Evolutionary conservation across 2,113 vertebrate genomes (phyloP), one percentile per base, ranked within the genome.

Genomic region (Catharus bicknelli): DNA sequence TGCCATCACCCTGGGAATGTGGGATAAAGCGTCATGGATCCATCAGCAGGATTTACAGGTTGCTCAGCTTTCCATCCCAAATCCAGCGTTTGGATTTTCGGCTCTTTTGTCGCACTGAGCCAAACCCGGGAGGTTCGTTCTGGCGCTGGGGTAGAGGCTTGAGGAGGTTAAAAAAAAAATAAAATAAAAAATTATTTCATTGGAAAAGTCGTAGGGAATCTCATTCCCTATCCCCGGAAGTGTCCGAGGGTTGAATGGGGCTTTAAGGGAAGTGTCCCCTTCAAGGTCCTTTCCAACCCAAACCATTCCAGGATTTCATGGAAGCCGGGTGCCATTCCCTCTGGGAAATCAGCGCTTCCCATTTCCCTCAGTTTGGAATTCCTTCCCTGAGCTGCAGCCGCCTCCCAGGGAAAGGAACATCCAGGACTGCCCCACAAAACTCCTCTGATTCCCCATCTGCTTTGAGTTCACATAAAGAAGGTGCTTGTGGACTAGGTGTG

Each of bases 61-160:
- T 61, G 45, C 42, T 40, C 66, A 25, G 48, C 34, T 74, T 48
- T n/a, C 21, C 68, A 27, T 16, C 26, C 36, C 48, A 14, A 11
- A 47, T 20, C 11, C 76, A 80, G 58, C 17, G 7, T 51, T 30
- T 21, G 50, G 12, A 13, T 4, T 63, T 66, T 32, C 13, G 53
- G 70, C 29, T 51, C 58, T 50, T 16, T 59, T 32, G 48, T 45
- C 18, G 23, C 17, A 2, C 10, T n/a, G 16, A 11, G 58, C 40
- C 10, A 22, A 83, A 58, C 9, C 1, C 0, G 3, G 0, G 11
- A 54, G 6, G 29, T 10, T 32, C 4, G 1, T 25, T 59, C 30
- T 5, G 5, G 3, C 11, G 1, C 11, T 7, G 13, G 2, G 40
- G 13, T 1, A 21, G 16, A 32, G 42, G 20, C 20, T 73, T 7